Percentiles rank a stretch among this genome's conserved stretches.
These are phyloP conservation scores for Prinia subflava DNA, from an alignment of 2,113 vertebrate genomes.

Conservation along the genomic window DNA sequence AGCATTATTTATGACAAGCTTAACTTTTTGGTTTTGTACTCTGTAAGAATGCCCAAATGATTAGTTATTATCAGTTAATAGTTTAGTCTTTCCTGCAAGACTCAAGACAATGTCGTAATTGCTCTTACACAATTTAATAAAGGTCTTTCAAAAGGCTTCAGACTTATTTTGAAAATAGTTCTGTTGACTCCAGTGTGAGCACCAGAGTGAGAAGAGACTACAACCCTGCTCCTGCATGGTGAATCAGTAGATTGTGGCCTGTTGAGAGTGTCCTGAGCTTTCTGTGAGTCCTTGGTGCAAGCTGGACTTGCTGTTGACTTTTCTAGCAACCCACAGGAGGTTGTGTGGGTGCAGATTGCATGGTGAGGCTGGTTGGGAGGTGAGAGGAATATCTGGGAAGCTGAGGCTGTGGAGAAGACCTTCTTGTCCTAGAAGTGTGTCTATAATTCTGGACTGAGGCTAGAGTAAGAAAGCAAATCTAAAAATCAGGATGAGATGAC, in stretches of 20 bases:
- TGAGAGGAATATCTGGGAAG: not conserved
- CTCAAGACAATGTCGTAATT: not conserved
- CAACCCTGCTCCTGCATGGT: not conserved
- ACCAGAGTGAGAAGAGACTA: not conserved
- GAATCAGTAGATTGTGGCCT: not conserved
- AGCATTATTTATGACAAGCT: not conserved
- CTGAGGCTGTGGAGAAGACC: not conserved
- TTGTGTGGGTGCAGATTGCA: not conserved
- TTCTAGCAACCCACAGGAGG: not conserved
- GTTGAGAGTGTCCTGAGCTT: not conserved
- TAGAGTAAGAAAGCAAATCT: not conserved
- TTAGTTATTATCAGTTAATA: not conserved
- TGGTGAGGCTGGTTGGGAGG: fast-evolving
- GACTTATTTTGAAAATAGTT: not conserved
- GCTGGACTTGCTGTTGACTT: not conserved
- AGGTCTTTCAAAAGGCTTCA: not conserved
- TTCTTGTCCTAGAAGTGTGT: not conserved
- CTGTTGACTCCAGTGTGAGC: not conserved
- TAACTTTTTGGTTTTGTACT: not conserved
- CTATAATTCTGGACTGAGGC: not conserved
- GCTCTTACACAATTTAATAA: not conserved
- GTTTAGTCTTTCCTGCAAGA: not conserved
- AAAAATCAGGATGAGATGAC: not conserved
- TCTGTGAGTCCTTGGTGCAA: not conserved
- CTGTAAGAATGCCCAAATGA: not conserved